phyloP scores from a whole-genome alignment of 2,888 invertebrate species.

The Mayetiola destructor region DNA sequence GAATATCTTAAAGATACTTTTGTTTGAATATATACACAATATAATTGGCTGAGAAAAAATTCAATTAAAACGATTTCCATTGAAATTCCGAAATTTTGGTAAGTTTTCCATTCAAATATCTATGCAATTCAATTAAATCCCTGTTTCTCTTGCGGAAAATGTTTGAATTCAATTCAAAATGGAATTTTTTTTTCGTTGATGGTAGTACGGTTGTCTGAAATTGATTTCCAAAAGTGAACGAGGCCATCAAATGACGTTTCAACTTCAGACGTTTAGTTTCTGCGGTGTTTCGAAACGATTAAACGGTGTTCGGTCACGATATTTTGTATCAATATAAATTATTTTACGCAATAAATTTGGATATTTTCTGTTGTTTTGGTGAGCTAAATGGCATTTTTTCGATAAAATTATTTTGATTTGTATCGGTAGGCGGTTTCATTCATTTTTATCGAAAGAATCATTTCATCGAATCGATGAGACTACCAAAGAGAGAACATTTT shows the following conservation, averaged over 20 bases:
- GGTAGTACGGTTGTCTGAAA: neutral
- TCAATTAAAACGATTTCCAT: no score
- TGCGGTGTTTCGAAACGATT: constrained; percentile 1
- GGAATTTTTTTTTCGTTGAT: neutral
- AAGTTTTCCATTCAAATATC: neutral
- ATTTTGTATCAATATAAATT: neutral
- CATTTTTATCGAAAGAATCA: neutral
- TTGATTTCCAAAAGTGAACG: neutral
- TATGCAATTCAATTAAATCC: neutral
- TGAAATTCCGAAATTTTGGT: neutral
- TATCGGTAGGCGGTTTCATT: neutral
- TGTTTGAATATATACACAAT: no score
- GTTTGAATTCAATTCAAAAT: neutral
- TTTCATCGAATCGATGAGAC: neutral
- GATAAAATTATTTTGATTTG: neutral
- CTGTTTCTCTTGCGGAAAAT: neutral
- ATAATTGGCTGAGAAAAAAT: no score
- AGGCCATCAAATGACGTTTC: constrained; percentile 6
- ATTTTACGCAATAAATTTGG: neutral
- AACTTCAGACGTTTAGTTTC: neutral
- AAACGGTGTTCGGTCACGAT: neutral
- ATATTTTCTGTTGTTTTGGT: neutral
- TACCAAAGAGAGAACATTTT: neutral
- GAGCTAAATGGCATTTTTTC: neutral
- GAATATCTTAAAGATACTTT: neutral